Conservation (phyloP, 2,888 invertebrate genomes). For the Drosophila tripunctata region DNA sequence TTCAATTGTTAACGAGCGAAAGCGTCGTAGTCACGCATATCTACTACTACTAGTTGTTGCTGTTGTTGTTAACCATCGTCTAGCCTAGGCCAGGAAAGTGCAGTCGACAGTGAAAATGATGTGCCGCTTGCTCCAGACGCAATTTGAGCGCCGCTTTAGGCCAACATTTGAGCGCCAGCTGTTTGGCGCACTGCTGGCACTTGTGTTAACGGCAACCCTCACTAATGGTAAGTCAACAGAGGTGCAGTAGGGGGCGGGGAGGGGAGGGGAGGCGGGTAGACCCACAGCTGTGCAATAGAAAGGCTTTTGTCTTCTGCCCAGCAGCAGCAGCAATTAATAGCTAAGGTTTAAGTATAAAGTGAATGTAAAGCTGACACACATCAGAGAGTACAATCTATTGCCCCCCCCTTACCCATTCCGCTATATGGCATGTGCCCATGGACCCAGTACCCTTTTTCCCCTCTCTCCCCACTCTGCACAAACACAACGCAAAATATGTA, state of each 20-base stretch:
- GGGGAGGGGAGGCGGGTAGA: background rate
- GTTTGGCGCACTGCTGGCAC: constrained; percentile 67
- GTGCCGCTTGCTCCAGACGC: constrained; percentile 64
- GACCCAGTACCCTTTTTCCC: background rate
- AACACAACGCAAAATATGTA: constrained; percentile 11
- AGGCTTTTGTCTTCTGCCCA: constrained; percentile 41
- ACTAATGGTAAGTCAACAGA: constrained; percentile 65
- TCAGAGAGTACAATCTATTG: constrained; percentile 26
- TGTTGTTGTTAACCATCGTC: constrained; percentile 19
- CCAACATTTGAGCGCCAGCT: constrained; percentile 62
- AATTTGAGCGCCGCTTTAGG: constrained; percentile 39
- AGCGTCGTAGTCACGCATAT: constrained; percentile 78
- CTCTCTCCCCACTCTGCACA: background rate
- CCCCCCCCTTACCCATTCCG: background rate
- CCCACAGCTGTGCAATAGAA: constrained; percentile 47
- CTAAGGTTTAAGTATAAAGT: constrained; percentile 67
- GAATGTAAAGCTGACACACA: constrained; percentile 78
- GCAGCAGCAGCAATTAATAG: constrained; percentile 61
- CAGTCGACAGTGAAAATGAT: constrained; percentile 78
- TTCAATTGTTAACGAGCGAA: constrained; percentile 83
- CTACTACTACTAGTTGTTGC: constrained; percentile 6
- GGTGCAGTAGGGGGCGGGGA: background rate
- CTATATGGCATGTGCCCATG: constrained; percentile 48
- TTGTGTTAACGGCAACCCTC: constrained; percentile 61
- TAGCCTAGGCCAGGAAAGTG: constrained; percentile 72